phyloP scores from a whole-genome alignment of 2,113 vertebrate species.

The Festucalex cinctus region DNA sequence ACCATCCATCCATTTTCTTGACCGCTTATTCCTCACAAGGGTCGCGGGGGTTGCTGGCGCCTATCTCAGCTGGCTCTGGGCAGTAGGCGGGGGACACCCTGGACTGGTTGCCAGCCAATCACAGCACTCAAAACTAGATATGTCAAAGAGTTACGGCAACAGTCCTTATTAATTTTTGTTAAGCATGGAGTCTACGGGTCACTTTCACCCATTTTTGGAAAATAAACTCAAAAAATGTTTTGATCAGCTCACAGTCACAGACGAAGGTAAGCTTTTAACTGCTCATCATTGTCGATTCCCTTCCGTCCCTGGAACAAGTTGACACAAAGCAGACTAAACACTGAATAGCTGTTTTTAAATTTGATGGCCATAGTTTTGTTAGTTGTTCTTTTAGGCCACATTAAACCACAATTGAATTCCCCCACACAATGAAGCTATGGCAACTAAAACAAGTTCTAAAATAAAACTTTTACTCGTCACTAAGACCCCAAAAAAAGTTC shows the following conservation, averaged over 20 bases:
- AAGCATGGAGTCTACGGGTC: background rate
- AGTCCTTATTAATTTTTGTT: background rate
- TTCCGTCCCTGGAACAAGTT: background rate
- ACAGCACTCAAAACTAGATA: no score
- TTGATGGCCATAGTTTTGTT: background rate
- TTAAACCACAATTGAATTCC: background rate
- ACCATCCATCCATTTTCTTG: no score
- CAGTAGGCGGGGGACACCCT: no score
- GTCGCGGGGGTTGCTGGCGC: no score
- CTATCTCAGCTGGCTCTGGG: no score
- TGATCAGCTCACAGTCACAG: background rate
- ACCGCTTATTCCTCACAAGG: no score
- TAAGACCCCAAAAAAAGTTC: slow-evolving; percentile 11
- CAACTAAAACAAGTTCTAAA: slow-evolving; percentile 18
- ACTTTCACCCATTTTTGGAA: background rate
- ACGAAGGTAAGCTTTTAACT: background rate
- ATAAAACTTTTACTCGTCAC: slow-evolving; percentile 12
- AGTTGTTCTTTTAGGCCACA: background rate
- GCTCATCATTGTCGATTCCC: background rate
- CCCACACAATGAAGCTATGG: background rate
- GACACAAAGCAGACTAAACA: background rate
- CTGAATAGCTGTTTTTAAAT: background rate
- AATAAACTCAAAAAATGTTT: background rate
- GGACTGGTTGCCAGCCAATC: no score
- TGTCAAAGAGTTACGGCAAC: background rate